Evolutionary conservation across 2,113 vertebrate genomes (phyloP).

Genomic region (Mus musculus): DNA sequence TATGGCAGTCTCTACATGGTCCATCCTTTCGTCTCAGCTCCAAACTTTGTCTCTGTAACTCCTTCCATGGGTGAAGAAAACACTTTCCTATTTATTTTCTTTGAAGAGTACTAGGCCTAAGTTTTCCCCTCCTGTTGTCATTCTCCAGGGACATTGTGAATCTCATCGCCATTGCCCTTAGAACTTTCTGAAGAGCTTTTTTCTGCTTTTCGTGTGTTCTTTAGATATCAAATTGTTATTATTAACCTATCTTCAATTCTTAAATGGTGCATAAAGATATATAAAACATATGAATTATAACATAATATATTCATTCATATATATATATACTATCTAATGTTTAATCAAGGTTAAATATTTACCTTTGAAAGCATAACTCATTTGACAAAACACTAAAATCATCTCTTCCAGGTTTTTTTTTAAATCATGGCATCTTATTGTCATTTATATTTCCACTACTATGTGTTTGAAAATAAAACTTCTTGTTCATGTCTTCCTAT

Average conservation of each 20-base stretch:
- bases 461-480: background rate
- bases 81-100: background rate
- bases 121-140: background rate
- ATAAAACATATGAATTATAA: background rate
- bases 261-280: background rate
- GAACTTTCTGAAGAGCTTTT: background rate
- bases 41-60: too few species aligned
- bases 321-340: background rate
- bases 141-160: background rate
- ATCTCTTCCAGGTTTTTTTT: background rate
- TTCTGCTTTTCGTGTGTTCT: background rate
- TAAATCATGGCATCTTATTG: background rate
- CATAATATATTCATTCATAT: background rate
- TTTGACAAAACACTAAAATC: background rate
- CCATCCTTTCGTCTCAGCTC: too few species aligned
- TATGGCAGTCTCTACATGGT: too few species aligned
- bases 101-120: background rate
- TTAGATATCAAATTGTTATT: background rate
- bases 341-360: background rate
- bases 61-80: too few species aligned
- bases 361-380: background rate
- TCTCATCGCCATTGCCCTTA: too few species aligned
- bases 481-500: background rate
- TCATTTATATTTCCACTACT: too few species aligned
- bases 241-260: background rate